phyloP scores from a whole-genome alignment of 1,140 invertebrate species.

The Dermatophagoides farinae region DNA sequence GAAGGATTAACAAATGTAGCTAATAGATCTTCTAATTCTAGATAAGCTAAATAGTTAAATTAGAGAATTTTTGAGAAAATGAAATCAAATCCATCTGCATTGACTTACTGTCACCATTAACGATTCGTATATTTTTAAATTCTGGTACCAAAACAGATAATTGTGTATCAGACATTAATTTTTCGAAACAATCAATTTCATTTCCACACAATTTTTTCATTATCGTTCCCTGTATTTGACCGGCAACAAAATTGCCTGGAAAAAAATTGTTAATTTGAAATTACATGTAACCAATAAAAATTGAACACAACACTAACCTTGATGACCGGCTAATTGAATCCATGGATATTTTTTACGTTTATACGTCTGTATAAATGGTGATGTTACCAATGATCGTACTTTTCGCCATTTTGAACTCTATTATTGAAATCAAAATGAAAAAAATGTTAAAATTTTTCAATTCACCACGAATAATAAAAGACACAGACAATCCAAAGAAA shows the following conservation, averaged over 20 bases:
- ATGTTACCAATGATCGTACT: constrained; percentile 73
- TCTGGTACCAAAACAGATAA: constrained; percentile 70
- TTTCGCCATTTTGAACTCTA: constrained; percentile 80
- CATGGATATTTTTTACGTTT: constrained; percentile 85
- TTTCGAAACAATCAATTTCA: constrained; percentile 49
- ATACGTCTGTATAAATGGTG: constrained; percentile 86
- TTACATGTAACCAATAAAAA: not conserved
- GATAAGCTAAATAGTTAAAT: constrained; percentile 34
- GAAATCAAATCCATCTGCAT: constrained; percentile 10
- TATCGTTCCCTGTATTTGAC: constrained; percentile 72
- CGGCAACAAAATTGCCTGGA: constrained; percentile 69
- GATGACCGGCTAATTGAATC: constrained; percentile 80
- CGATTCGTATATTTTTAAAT: constrained; percentile 55
- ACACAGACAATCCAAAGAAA: no score
- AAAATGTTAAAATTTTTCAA: not conserved
- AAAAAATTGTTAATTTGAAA: constrained; percentile 9
- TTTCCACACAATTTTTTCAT: constrained; percentile 73
- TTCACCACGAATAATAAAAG: no score
- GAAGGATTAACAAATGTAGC: constrained; percentile 71
- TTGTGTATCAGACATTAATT: constrained; percentile 58
- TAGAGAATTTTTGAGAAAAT: constrained; percentile 9
- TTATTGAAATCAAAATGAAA: not conserved
- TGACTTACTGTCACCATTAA: constrained; percentile 57
- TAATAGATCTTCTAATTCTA: constrained; percentile 77
- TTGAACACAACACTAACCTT: constrained; percentile 31